A percentile compares a stretch with the other conserved stretches of the same genome.
Evolutionary conservation across 2,113 vertebrate genomes (phyloP).

Genomic region (Casuarius casuarius): DNA sequence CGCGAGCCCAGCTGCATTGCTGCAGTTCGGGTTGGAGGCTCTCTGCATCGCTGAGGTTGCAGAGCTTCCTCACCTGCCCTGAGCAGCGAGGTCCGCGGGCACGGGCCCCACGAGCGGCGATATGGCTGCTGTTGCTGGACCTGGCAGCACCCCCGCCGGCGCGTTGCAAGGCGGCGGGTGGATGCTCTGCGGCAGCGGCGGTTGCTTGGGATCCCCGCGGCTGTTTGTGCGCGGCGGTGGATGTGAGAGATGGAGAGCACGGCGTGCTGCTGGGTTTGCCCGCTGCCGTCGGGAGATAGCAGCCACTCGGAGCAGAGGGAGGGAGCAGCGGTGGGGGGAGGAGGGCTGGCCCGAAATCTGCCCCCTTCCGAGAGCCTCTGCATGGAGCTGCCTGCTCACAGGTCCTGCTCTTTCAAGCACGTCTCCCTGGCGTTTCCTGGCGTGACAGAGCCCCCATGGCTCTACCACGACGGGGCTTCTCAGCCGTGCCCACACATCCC

Average conservation of each 20-base stretch:
- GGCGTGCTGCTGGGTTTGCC: background rate
- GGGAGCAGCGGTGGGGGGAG: background rate
- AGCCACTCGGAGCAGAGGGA: background rate
- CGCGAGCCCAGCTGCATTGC: background rate
- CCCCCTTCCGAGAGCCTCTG: background rate
- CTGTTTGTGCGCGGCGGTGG: background rate
- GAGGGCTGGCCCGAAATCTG: background rate
- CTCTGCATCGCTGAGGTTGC: background rate
- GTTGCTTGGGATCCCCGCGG: background rate
- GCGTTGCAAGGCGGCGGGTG: rapidly evolving
- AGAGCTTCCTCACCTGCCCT: background rate
- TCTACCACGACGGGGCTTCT: rapidly evolving
- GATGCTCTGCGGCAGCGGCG: rapidly evolving
- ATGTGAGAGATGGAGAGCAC: background rate
- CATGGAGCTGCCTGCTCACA: background rate
- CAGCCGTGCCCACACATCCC: background rate
- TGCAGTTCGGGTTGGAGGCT: background rate
- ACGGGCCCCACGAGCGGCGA: background rate
- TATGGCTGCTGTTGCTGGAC: rapidly evolving
- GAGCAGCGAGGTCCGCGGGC: background rate
- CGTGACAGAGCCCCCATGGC: background rate
- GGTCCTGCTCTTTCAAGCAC: background rate
- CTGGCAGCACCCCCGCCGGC: background rate
- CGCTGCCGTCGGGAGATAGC: background rate
- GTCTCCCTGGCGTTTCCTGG: rapidly evolving